Percentiles rank a stretch among this genome's conserved stretches.
These are phyloP conservation scores for Troglohyphantes excavatus DNA, from an alignment of 2,888 invertebrate genomes.

Conservation along the genomic window DNA sequence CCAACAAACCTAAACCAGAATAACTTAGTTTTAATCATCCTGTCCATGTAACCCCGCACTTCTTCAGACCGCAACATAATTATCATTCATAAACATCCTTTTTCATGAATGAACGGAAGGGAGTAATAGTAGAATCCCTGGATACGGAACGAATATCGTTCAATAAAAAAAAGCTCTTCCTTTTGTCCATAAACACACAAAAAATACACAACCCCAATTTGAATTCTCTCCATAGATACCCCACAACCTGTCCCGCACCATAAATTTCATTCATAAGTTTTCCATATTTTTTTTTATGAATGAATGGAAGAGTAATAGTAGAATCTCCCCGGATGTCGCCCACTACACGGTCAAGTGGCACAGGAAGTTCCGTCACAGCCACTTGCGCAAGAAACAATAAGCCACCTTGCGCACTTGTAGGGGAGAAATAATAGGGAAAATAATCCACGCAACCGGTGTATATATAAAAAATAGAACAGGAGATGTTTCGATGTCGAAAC, in stretches of 20 bases:
- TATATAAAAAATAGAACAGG: conserved; percentile 19
- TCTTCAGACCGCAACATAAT: background rate
- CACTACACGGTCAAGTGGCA: conserved; percentile 66
- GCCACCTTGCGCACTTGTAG: conserved; percentile 30
- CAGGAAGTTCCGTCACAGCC: conserved; percentile 69
- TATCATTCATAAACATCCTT: background rate
- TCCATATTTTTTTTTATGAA: conserved; percentile 24
- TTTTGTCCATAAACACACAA: background rate
- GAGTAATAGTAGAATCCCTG: background rate
- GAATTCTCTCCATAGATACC: background rate
- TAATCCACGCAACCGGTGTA: background rate
- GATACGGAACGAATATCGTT: background rate
- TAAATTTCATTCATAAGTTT: conserved; percentile 40
- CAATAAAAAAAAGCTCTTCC: background rate
- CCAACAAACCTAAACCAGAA: too few species aligned
- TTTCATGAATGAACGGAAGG: conserved; percentile 27
- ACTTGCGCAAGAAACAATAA: conserved; percentile 65
- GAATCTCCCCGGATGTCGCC: conserved; percentile 54
- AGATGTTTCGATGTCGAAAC: background rate
- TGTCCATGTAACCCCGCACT: background rate
- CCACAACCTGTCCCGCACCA: background rate
- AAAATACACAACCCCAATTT: background rate
- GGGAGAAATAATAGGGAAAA: background rate
- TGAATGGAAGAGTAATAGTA: conserved; percentile 29
- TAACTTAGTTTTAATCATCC: too few species aligned